Evolutionary conservation across 2,797 vertebrate species (phyloP).

Genomic region (Jordanella pulchra): DNA sequence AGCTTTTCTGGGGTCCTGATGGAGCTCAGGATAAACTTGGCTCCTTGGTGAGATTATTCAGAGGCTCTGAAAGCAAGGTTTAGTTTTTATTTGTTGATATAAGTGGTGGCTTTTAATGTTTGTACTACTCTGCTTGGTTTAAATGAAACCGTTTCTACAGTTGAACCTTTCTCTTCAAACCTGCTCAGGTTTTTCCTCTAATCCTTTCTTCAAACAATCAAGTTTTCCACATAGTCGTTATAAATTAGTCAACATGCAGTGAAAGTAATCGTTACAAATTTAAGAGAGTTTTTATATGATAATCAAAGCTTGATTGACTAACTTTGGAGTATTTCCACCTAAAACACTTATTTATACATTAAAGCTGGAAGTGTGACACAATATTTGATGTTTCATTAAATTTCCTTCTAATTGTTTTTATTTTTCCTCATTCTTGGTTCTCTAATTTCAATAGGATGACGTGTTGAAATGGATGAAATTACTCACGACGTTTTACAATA

Average conservation of each 20-base stretch:
- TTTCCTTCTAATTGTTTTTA: not conserved
- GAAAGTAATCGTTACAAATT: not conserved
- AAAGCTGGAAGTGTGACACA: not conserved
- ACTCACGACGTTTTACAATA: not conserved
- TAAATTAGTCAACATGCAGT: not conserved
- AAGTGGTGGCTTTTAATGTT: conserved; percentile 26
- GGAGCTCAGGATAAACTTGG: conserved; percentile 39
- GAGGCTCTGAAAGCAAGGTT: conserved; percentile 20
- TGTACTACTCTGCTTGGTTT: conserved; percentile 30
- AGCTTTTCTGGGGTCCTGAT: conserved; percentile 39
- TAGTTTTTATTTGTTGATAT: conserved; percentile 12
- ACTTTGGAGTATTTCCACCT: not conserved
- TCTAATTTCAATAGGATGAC: not conserved
- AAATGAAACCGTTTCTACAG: conserved; percentile 28
- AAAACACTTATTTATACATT: not conserved
- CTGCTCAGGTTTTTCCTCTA: not conserved
- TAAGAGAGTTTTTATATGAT: not conserved
- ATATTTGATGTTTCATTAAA: conserved; percentile 20
- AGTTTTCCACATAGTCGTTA: not conserved
- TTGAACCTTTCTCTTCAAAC: conserved; percentile 19
- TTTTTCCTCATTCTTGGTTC: conserved; percentile 8
- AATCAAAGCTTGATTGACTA: not conserved
- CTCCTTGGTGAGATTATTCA: conserved; percentile 30
- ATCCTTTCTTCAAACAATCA: not conserved
- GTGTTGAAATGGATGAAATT: not conserved